Conservation (phyloP, 2,113 vertebrate species). For the Odobenus rosmarus region DNA sequence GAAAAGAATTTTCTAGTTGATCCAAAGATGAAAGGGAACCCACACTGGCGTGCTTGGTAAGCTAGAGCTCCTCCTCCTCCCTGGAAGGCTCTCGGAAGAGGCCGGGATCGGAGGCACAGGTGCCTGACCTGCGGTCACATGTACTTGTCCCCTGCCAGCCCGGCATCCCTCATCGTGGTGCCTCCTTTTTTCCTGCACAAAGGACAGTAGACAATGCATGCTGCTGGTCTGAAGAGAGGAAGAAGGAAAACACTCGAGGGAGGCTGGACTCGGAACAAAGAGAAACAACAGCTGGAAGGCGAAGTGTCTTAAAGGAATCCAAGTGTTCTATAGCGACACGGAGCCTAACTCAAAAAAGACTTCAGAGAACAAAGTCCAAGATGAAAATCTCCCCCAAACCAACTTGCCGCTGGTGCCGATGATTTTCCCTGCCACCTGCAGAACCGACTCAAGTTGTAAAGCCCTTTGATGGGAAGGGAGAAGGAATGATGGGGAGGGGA, state of each 20-base stretch:
- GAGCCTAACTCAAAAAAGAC: background rate
- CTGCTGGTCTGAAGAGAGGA: background rate
- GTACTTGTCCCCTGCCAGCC: background rate
- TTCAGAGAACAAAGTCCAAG: background rate
- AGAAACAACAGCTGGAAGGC: background rate
- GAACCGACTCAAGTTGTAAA: background rate
- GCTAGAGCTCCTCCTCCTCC: background rate
- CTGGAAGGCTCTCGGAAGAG: background rate
- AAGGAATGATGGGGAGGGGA: background rate
- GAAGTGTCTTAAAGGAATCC: background rate
- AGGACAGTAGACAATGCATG: background rate
- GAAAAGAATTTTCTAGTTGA: background rate
- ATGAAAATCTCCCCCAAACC: background rate
- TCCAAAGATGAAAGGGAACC: background rate
- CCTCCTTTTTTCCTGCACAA: background rate
- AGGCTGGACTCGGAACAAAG: slow-evolving; percentile 20
- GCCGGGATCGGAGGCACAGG: background rate
- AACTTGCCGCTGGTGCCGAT: background rate
- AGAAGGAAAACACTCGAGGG: background rate
- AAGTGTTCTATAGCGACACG: background rate
- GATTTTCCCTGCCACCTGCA: background rate
- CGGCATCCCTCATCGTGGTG: fast-evolving
- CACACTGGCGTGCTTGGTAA: background rate
- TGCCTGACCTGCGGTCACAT: fast-evolving
- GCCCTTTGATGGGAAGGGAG: slow-evolving; percentile 27